Evolutionary conservation across 1,140 invertebrate genomes (phyloP), one percentile per base, ranked within the genome.

Genomic region (Bombus picipes): DNA sequence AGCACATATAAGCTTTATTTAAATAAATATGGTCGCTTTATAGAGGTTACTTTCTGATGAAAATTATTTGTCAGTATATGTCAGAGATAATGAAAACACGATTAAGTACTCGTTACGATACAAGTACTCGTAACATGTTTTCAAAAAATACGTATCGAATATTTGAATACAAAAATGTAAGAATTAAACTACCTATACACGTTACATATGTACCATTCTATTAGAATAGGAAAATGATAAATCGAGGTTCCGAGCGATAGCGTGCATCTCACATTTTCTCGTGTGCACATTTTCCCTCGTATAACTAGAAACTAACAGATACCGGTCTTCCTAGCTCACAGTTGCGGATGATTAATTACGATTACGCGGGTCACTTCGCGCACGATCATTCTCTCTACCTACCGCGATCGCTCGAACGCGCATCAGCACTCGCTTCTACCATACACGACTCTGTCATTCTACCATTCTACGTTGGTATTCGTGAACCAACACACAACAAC

Each of bases 301-400:
- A 65, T 86, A 86, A 86, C 87, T 73, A 72, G 75, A 39, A 53
- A 74, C 73, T 47, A n/a, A 73, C 65, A 77, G 87, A 82, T 82
- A 79, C 43, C 84, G 70, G 82, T 88, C 62, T 62, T 39, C 9
- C 77, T 47, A 59, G 77, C 73, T 37, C 32, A 25, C n/a, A 34
- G 62, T 79, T 72, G 78, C 68, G 72, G 78, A 90, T 93, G 91
- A 92, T 93, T 92, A 93, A 92, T 92, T 92, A 93, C 86, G 88
- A 92, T 93, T 92, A 90, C 81, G 84, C 81, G 90, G 89, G 90
- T 91, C 90, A 91, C 85, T 93, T 90, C 83, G 86, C 80, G 74
- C 80, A 83, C 65, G 37, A 86, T 90, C 82, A 91, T 87, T 79
- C 87, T 41, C 41, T 57, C 43, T 70, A 70, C 37, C 66, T 73